These are phyloP conservation scores for Malurus cyaneus DNA, from an alignment of 2,113 vertebrate species.

Conservation along the genomic window DNA sequence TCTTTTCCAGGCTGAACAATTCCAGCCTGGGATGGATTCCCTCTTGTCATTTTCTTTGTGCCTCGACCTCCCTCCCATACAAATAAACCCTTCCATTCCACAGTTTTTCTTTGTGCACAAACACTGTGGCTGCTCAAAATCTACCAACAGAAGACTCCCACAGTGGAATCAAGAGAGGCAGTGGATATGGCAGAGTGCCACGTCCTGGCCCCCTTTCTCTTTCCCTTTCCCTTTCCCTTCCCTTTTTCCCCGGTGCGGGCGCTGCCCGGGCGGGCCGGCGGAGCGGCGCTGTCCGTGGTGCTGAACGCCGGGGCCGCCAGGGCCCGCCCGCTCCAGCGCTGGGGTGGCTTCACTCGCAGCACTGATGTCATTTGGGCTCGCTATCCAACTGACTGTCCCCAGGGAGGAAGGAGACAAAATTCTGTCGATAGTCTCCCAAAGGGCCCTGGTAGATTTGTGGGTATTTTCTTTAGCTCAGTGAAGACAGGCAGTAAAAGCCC, in stretches of 20 bases:
- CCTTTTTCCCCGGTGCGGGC: not conserved
- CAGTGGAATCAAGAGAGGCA: not conserved
- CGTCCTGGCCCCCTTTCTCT: too few species aligned
- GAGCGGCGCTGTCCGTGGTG: not conserved
- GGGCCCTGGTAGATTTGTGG: not conserved
- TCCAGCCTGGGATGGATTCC: not conserved
- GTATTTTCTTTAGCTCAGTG: not conserved
- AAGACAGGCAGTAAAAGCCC: not conserved
- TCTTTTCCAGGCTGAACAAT: not conserved
- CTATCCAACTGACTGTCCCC: not conserved
- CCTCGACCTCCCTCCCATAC: accelerated
- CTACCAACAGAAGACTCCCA: not conserved
- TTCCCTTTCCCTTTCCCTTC: too few species aligned
- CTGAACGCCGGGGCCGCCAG: not conserved
- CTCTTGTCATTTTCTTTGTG: not conserved
- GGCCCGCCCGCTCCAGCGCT: accelerated
- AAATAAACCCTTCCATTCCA: not conserved
- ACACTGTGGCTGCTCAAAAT: not conserved
- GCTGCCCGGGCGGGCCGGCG: not conserved
- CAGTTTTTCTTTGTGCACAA: not conserved
- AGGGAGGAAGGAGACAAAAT: not conserved
- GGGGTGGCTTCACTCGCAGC: accelerated
- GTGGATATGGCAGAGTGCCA: accelerated
- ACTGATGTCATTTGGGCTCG: accelerated
- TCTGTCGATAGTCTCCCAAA: not conserved